A percentile compares a stretch with the other conserved stretches of the same genome.
Conservation (phyloP, 2,797 vertebrate genomes). For the Syngnathus acus region DNA sequence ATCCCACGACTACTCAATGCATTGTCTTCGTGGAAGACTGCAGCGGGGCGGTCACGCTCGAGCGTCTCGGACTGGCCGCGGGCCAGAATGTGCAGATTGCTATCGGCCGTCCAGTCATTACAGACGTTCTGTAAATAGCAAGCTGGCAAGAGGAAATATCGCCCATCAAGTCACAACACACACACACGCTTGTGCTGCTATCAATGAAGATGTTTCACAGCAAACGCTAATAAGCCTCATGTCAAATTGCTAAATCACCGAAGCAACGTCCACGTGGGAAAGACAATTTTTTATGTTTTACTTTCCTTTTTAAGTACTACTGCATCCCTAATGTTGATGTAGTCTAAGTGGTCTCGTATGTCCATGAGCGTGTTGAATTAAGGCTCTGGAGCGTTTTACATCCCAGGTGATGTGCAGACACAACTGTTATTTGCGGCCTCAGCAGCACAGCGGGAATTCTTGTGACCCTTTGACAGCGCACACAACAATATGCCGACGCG, state of each 20-base stretch:
- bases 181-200: not conserved
- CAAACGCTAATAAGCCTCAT: not conserved
- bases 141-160: conserved; percentile 1
- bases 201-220: not conserved
- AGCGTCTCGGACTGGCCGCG: not conserved
- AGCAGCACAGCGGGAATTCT: not conserved
- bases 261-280: not conserved
- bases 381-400: not conserved
- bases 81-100: not conserved
- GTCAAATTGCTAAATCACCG: not conserved
- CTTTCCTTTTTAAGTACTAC: too few relatives aligned
- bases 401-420: not conserved
- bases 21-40: not conserved
- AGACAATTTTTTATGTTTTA: not conserved
- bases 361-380: not conserved
- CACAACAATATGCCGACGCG: not conserved
- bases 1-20: not conserved
- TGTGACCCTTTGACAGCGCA: not conserved
- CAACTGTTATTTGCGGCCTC: not conserved
- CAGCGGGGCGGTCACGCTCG: not conserved
- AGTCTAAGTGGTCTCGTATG: not conserved
- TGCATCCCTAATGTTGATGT: not conserved
- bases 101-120: conserved; percentile 2
- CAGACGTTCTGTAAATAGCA: conserved; percentile 3
- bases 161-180: conserved; percentile 1